A percentile compares a stretch with the other conserved stretches of the same genome.
Evolutionary conservation across 1,140 invertebrate genomes (phyloP).

Genomic region (Orchestia grillus): DNA sequence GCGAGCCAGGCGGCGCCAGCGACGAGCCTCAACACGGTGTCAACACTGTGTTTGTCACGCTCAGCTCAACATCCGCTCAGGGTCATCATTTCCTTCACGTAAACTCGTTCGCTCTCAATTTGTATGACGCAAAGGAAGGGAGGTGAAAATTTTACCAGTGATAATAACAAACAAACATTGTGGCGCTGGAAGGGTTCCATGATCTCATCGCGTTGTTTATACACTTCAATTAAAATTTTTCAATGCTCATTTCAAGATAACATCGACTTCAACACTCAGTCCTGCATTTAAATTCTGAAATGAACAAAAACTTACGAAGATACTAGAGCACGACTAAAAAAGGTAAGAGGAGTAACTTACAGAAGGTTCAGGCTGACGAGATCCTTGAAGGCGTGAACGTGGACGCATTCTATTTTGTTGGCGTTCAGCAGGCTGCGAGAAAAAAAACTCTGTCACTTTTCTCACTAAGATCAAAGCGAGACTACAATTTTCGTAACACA

Average conservation of each 20-base stretch:
- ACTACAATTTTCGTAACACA: background rate
- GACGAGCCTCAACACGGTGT: background rate
- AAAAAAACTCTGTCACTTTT: background rate
- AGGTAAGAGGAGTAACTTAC: slow-evolving; percentile 74
- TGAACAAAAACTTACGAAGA: background rate
- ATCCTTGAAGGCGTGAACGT: slow-evolving; percentile 93
- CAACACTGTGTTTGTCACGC: background rate
- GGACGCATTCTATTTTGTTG: slow-evolving; percentile 96
- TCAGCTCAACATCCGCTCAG: background rate
- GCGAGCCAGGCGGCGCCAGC: background rate
- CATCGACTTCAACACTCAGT: too few relatives aligned
- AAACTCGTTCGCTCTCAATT: background rate
- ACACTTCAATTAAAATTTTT: background rate
- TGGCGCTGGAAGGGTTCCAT: too few relatives aligned
- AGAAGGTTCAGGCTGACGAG: slow-evolving; percentile 91
- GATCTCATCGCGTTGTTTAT: background rate
- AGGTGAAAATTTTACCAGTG: background rate
- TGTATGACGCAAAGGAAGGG: background rate
- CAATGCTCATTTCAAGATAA: background rate
- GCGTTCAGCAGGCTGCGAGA: slow-evolving; percentile 89
- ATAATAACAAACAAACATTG: background rate
- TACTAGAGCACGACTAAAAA: background rate
- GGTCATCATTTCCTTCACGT: background rate
- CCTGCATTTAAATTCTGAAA: too few relatives aligned
- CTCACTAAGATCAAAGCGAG: background rate